Conservation (phyloP, 1,140 invertebrate species). For the Zelostemma sp. region DNA sequence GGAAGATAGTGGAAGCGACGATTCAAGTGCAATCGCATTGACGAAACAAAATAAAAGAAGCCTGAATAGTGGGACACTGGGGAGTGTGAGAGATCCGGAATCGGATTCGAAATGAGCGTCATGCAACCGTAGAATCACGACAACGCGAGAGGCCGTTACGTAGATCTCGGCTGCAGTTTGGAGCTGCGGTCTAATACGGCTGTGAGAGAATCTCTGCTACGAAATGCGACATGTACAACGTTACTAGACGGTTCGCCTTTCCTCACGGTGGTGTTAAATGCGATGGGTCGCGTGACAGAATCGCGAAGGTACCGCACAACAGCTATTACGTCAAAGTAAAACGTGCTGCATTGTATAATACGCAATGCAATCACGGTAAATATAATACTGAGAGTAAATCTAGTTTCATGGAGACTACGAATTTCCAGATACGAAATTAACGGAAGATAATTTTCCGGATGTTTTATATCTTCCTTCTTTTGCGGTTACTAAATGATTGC, state of each 20-base stretch:
- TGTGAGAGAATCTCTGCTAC: background rate
- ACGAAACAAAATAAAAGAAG: conserved; percentile 23
- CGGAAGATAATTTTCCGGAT: too few species aligned
- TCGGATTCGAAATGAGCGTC: conserved; percentile 6
- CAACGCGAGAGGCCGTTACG: conserved; percentile 36
- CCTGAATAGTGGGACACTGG: background rate
- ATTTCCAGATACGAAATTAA: too few species aligned
- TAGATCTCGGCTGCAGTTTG: conserved; percentile 26
- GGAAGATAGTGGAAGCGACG: conserved; percentile 23
- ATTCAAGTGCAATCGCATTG: conserved; percentile 23
- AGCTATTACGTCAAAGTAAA: conserved; percentile 43
- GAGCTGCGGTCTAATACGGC: conserved; percentile 13
- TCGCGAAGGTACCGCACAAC: background rate
- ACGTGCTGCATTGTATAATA: conserved; percentile 37
- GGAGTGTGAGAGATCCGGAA: background rate
- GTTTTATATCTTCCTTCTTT: too few species aligned
- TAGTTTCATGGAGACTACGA: too few species aligned
- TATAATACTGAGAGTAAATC: background rate
- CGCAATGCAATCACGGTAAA: background rate
- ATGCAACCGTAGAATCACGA: conserved; percentile 18
- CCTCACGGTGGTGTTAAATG: conserved; percentile 2
- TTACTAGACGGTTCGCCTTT: conserved; percentile 13
- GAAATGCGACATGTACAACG: conserved; percentile 8
- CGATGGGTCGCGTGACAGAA: conserved; percentile 18
- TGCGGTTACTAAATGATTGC: too few species aligned